phyloP scores from a whole-genome alignment of 2,888 invertebrate species.

The Panopea generosa region DNA sequence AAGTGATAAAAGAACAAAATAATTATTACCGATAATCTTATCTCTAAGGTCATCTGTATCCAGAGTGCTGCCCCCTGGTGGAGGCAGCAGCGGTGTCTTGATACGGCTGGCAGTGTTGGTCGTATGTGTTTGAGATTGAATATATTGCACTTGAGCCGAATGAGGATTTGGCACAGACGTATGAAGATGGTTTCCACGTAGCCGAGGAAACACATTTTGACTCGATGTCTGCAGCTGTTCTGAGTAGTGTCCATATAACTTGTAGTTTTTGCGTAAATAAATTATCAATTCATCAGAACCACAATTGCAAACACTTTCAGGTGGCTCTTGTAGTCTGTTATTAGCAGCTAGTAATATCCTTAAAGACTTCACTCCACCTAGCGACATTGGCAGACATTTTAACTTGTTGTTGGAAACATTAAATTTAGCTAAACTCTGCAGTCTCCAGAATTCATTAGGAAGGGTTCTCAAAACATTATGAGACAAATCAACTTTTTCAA shows the following conservation, averaged over 20 bases:
- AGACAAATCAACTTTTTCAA: slow-evolving; percentile 83
- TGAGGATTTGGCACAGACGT: slow-evolving; percentile 82
- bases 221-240: slow-evolving; percentile 50
- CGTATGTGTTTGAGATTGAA: slow-evolving; percentile 84
- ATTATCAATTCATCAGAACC: slow-evolving; percentile 80
- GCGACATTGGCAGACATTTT: slow-evolving; percentile 78
- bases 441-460: slow-evolving; percentile 80
- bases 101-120: slow-evolving; percentile 83
- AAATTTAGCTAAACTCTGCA: slow-evolving; percentile 80
- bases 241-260: slow-evolving; percentile 39
- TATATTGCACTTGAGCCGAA: slow-evolving; percentile 83
- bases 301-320: slow-evolving; percentile 81
- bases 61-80: slow-evolving; percentile 78
- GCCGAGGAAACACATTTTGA: slow-evolving; percentile 81
- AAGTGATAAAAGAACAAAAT: too few species aligned
- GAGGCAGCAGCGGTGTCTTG: slow-evolving; percentile 84
- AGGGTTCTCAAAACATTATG: slow-evolving; percentile 79
- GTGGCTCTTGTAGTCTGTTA: slow-evolving; percentile 81
- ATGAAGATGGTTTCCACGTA: slow-evolving; percentile 81
- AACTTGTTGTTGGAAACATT: slow-evolving; percentile 83
- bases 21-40: slow-evolving; percentile 83
- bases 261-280: slow-evolving; percentile 76
- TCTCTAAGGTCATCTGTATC: slow-evolving; percentile 81
- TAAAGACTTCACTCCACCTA: slow-evolving; percentile 77
- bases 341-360: slow-evolving; percentile 78